Conservation (phyloP, 2,888 invertebrate genomes). For the Ariolimax columbianus region DNA sequence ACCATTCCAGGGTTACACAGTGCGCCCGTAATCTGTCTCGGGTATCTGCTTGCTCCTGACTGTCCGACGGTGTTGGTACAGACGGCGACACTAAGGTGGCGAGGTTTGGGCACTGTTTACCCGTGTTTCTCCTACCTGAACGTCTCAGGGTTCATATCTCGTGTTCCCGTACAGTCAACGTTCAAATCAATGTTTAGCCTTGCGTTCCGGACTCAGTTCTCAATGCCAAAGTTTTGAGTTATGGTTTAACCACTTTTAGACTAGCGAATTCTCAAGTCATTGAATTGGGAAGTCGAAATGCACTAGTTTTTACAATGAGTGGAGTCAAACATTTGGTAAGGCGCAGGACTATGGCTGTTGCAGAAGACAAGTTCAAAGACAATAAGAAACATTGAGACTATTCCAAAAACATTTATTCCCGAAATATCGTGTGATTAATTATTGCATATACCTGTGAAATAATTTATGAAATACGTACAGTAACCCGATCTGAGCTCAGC, state of each 20-base stretch:
- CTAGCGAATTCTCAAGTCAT: conserved; percentile 8
- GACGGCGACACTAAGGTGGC: conserved; percentile 50
- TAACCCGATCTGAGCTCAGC: too few relatives aligned
- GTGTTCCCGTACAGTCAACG: conserved; percentile 7
- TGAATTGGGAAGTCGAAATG: conserved; percentile 31
- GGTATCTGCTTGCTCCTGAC: conserved; percentile 41
- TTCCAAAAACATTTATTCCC: too few relatives aligned
- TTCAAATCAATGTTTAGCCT: conserved; percentile 30
- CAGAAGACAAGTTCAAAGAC: too few relatives aligned
- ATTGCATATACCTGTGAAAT: too few relatives aligned
- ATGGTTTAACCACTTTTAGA: background rate
- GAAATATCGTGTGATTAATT: too few relatives aligned
- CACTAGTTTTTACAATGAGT: too few relatives aligned
- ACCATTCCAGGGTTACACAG: conserved; percentile 24
- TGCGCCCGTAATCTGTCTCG: conserved; percentile 36
- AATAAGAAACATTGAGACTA: too few relatives aligned
- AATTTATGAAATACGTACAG: too few relatives aligned
- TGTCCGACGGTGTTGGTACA: conserved; percentile 46
- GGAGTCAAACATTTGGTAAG: too few relatives aligned
- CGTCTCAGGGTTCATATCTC: conserved; percentile 16
- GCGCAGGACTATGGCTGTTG: too few relatives aligned
- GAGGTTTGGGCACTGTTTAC: conserved; percentile 47
- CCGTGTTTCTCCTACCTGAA: conserved; percentile 30
- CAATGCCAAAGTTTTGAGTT: conserved; percentile 13
- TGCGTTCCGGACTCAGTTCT: conserved; percentile 9